These are phyloP conservation scores for Zelostemma sp. DNA, from an alignment of 1,140 invertebrate species.

Conservation along the genomic window DNA sequence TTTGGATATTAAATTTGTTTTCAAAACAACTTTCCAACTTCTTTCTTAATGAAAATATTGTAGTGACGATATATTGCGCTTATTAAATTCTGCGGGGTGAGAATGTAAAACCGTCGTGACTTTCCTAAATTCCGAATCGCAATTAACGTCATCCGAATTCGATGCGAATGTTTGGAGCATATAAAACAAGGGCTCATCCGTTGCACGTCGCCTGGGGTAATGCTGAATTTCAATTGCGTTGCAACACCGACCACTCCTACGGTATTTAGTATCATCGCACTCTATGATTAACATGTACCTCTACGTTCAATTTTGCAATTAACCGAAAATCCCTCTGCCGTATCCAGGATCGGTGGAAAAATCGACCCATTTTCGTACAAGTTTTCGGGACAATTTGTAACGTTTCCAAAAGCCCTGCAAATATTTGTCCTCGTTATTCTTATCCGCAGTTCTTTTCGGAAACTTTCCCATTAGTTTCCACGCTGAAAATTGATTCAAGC, in stretches of 20 bases:
- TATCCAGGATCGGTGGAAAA: too few relatives aligned
- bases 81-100: not conserved
- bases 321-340: too few relatives aligned
- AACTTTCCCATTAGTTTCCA: too few relatives aligned
- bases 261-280: constrained; percentile 45
- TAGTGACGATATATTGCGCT: not conserved
- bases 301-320: too few relatives aligned
- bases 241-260: constrained; percentile 44
- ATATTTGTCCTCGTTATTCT: too few relatives aligned
- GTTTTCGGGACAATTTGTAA: too few relatives aligned
- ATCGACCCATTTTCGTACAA: too few relatives aligned
- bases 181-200: constrained; percentile 53
- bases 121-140: constrained; percentile 35
- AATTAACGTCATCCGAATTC: constrained; percentile 40
- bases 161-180: constrained; percentile 45
- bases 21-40: not conserved
- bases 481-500: too few relatives aligned
- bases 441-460: too few relatives aligned
- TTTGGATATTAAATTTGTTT: not conserved
- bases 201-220: constrained; percentile 39
- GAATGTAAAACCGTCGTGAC: constrained; percentile 19
- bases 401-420: too few relatives aligned
- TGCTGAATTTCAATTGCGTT: constrained; percentile 48
- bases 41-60: not conserved
- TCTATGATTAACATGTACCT: constrained; percentile 54